Evolutionary conservation across 2,888 invertebrate genomes (phyloP), one percentile per base, ranked within the genome.

Genomic region (Hirtodrosophila confusa): DNA sequence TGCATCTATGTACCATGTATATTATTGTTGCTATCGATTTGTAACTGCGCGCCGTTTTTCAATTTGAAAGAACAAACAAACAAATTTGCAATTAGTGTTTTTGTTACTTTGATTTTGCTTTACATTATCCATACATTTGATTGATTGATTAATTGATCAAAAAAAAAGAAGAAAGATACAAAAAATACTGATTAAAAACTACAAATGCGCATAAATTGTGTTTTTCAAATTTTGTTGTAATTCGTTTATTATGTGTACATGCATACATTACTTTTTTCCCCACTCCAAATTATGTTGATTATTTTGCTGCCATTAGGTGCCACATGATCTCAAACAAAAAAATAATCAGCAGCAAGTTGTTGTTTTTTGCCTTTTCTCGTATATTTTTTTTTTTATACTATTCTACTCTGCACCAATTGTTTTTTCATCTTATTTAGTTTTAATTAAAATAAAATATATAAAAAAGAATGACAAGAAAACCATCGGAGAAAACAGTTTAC

Each of bases 221-320:
- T 89, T 89, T 89, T 89, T 89, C 89, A 89, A 89, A 89, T 89
- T 89, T 90, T 89, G 89, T 89, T 89, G 89, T 89, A 89, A 88
- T 88, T 88, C 85, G 87, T 88, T 87, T 79, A 82, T 76, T 74
- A 65, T 74, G 49, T 78, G 75, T 63, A 69, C 58, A 73, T 64
- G 71, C 44, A 73, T 77, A 72, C 58, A 68, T 73, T 77, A 68
- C 56, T 51, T 69, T 68, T 64, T 64, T 31, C 7, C 6, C 4
- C 69, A 64, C 60, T 58, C 63, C 40, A 77, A 67, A 54, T 66
- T 85, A 69, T 65, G 78, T 80, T 66, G 23, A 49, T 77, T 45
- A 70, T 54, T 78, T 77, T 70, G 62, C 62, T 69, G 70, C 77
- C 71, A 79, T 66, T 75, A 82, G 76, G 72, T 75, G 67, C 43